Percentiles rank a stretch among this genome's conserved stretches.
Conservation (phyloP, 1,140 invertebrate species). For the Drosophila willistoni region DNA sequence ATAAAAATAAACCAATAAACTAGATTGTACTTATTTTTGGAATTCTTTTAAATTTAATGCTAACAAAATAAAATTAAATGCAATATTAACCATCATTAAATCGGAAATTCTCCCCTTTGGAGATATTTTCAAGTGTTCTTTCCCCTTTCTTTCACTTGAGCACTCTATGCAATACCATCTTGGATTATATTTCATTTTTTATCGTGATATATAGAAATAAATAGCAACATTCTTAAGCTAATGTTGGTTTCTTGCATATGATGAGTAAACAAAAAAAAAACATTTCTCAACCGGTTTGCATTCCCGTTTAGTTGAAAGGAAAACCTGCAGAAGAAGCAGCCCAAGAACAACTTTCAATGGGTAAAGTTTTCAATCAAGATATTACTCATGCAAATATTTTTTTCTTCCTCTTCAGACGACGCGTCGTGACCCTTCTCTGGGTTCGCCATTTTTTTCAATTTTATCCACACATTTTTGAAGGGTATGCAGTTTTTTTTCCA, state of each 20-base stretch:
- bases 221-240: background rate
- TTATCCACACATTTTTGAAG: slow-evolving; percentile 25
- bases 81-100: no score
- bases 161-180: no score
- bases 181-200: background rate
- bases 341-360: background rate
- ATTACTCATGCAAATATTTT: background rate
- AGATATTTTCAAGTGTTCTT: no score
- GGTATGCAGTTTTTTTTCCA: slow-evolving; percentile 25
- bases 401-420: background rate
- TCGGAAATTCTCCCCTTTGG: no score
- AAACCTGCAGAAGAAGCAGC: background rate
- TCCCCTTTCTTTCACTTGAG: no score
- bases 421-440: background rate
- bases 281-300: background rate
- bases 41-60: no score
- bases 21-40: no score
- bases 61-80: no score
- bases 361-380: background rate
- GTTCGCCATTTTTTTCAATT: background rate
- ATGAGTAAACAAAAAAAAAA: no score
- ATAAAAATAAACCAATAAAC: no score
- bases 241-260: background rate
- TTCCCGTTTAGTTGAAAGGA: background rate
- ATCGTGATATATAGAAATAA: background rate